Base-by-base conservation (phyloP, 2,888 invertebrate genomes). In the Micropterix aruncella region DNA sequence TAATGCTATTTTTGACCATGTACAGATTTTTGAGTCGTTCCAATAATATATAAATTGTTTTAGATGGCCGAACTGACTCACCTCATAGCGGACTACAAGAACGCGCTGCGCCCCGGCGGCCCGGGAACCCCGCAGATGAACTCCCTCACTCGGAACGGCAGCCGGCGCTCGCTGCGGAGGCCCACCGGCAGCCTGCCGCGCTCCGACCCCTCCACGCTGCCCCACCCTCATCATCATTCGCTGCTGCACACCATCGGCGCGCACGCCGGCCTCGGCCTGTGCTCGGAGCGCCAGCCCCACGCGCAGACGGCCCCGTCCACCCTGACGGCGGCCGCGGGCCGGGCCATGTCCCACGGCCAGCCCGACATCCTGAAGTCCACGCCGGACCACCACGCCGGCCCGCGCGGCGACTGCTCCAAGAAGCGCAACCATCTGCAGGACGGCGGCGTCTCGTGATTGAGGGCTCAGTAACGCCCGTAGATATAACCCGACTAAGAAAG, bases 51-150 rank as follows among this genome's bases (percentile, higher is more conserved):
- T n/a, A n/a, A n/a, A n/a, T 12, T 37, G 47, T 54, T 56, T 2
- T 65, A 84, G 83, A 92, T 93, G 64, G 75, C 87, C 45, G 92
- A 93, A 70, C 79, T 93, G 47, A 93, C 93, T 0, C 74, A 92
- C 50, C 71, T 93, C 18, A 91, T 92, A 57, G 92, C 93, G 17
- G 93, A 93, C 66, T 93, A 93, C 63, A 93, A 92, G 81, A 93
- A 93, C 68, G 86, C 90, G 0, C 82, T 83, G 0, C 83, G 84
- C 27, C 80, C 82, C 45, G 78, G 81, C 38, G 67, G 76, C 46
- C 79, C 84, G 0, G 84, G 83, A 3, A 87, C 88, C 0, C 88
- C 89, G 0, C 82, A 82, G 52, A 77, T 85, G 76, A 83, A 81
- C 57, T 84, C 87, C 0, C 69, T 88, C 5, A 84, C 87, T 1